Conservation (phyloP, 2,113 vertebrate species). For the Phylloscopus whistleri region DNA sequence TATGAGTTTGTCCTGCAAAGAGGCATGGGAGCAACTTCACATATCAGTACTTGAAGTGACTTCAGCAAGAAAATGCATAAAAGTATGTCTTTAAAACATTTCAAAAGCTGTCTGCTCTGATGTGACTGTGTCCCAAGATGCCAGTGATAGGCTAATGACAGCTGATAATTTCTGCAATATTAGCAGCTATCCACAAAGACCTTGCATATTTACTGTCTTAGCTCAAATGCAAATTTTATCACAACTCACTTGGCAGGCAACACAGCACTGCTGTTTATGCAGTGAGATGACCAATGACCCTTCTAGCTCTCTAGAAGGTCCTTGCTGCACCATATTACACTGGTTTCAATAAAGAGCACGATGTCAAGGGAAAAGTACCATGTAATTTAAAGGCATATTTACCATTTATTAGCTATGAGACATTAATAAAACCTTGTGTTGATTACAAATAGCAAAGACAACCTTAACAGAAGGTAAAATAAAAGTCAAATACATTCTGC, state of each 20-base stretch:
- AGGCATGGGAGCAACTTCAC: neutral
- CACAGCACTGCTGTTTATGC: neutral
- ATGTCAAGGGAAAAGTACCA: neutral
- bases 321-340: neutral
- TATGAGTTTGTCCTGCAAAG: neutral
- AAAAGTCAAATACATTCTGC: neutral
- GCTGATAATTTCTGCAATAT: neutral
- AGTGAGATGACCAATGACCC: neutral
- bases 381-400: neutral
- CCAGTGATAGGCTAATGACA: neutral
- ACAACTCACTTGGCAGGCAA: neutral
- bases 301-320: neutral
- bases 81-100: neutral
- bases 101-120: neutral
- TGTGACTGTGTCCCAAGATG: neutral
- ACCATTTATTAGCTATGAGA: neutral
- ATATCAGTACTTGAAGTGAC: neutral
- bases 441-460: neutral
- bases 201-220: neutral
- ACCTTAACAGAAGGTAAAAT: neutral
- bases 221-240: neutral
- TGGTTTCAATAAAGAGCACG: neutral
- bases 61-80: neutral
- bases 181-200: neutral
- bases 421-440: neutral